Conservation (phyloP, 35 echinoderm and acorn worm species). For the Diadema setosum region DNA sequence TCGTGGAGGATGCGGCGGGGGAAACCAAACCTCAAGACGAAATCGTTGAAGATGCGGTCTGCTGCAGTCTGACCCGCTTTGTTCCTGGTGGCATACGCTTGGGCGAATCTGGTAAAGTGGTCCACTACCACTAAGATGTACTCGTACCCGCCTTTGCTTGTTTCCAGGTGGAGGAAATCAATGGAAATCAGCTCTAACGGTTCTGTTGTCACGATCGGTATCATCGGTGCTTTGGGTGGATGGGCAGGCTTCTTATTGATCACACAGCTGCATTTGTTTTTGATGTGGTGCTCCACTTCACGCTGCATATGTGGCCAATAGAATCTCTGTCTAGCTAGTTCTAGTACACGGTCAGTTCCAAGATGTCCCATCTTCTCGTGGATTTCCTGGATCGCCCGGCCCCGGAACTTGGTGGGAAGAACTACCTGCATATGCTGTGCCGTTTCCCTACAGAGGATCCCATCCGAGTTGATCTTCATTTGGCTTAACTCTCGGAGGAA, state of each 20-base stretch:
- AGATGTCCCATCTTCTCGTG: conserved; percentile 68
- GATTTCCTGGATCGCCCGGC: background rate
- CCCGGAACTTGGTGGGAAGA: background rate
- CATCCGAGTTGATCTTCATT: background rate
- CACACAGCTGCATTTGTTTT: conserved; percentile 3
- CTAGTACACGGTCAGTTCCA: conserved; percentile 12
- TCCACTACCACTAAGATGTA: conserved; percentile 61
- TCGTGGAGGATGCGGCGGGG: conserved; percentile 41
- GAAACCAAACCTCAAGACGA: conserved; percentile 31
- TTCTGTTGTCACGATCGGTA: conserved; percentile 8
- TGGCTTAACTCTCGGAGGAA: background rate
- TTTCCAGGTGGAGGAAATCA: conserved; percentile 66
- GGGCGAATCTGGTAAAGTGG: conserved; percentile 62
- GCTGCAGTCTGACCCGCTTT: conserved; percentile 26
- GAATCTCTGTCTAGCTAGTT: conserved; percentile 25
- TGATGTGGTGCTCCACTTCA: conserved; percentile 19
- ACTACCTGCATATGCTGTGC: background rate
- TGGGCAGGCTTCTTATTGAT: background rate
- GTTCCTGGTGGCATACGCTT: conserved; percentile 52
- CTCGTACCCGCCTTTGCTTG: conserved; percentile 30
- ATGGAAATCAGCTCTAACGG: conserved; percentile 68
- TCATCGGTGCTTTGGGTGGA: conserved; percentile 25
- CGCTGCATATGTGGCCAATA: conserved; percentile 40
- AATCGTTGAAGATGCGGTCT: conserved; percentile 21
- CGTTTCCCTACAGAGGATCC: background rate